Evolutionary conservation across 2,888 invertebrate species (phyloP).

Genomic region (Xestobium rufovillosum): DNA sequence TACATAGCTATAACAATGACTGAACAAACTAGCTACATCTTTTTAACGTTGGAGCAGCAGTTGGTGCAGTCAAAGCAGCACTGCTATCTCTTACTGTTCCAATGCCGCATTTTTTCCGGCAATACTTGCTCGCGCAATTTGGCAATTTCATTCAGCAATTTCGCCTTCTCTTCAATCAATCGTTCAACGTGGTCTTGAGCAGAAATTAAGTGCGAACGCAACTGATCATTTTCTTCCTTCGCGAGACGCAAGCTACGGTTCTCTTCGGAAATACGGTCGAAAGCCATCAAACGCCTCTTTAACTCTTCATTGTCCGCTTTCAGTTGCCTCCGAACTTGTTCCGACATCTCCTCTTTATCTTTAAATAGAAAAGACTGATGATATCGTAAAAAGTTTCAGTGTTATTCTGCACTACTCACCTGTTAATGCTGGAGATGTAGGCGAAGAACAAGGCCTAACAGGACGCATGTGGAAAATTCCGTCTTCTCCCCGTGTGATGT

Average conservation of each 20-base stretch:
- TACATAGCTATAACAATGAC: constrained; percentile 17
- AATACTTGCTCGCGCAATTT: constrained; percentile 53
- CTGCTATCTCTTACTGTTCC: constrained; percentile 60
- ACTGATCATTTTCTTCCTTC: constrained; percentile 54
- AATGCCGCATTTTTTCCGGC: constrained; percentile 37
- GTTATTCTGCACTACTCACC: too few species aligned
- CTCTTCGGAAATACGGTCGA: constrained; percentile 54
- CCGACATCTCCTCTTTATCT: constrained; percentile 31
- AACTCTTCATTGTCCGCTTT: constrained; percentile 58
- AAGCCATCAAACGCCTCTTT: constrained; percentile 50
- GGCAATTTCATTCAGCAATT: constrained; percentile 61
- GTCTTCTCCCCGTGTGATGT: constrained; percentile 60
- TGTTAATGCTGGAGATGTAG: constrained; percentile 25
- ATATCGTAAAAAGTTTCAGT: too few species aligned
- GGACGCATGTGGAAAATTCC: constrained; percentile 71
- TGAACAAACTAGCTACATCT: constrained; percentile 27
- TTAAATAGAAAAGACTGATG: too few species aligned
- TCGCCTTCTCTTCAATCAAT: constrained; percentile 66
- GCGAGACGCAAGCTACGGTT: constrained; percentile 46
- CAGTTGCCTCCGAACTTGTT: constrained; percentile 48
- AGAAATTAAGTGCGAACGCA: constrained; percentile 54
- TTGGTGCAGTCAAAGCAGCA: constrained; percentile 64
- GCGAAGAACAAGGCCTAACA: constrained; percentile 27
- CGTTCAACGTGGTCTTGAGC: constrained; percentile 69
- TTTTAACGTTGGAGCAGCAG: constrained; percentile 46